Percentiles rank a stretch among this genome's conserved stretches.
Conservation (phyloP, 1,140 invertebrate species). For the Tribolium madens region DNA sequence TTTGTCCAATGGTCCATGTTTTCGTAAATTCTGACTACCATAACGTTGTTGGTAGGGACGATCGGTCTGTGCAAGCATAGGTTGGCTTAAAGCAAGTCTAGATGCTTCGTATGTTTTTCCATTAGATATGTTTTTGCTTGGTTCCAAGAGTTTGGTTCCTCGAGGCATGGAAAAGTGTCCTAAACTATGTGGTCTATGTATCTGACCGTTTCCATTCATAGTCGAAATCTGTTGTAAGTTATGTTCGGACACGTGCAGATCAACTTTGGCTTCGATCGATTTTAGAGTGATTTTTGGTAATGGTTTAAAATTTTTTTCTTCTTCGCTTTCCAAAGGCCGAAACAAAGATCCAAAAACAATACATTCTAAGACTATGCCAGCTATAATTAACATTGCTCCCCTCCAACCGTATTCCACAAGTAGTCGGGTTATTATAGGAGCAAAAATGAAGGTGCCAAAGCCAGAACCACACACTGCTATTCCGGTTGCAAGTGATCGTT, state of each 20-base stretch:
- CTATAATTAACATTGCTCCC: constrained; percentile 83
- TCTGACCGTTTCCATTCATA: constrained; percentile 46
- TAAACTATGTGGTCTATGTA: constrained; percentile 69
- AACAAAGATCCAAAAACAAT: constrained; percentile 88
- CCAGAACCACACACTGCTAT: constrained; percentile 96
- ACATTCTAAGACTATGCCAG: constrained; percentile 85
- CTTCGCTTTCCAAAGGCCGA: constrained; percentile 72
- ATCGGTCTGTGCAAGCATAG: constrained; percentile 67
- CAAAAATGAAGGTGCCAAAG: constrained; percentile 86
- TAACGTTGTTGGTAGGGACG: constrained; percentile 47
- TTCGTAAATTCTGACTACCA: constrained; percentile 56
- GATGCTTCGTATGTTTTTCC: constrained; percentile 66
- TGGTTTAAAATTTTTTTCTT: constrained; percentile 59
- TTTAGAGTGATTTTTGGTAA: constrained; percentile 56
- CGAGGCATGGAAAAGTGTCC: constrained; percentile 66
- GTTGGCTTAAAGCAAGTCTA: constrained; percentile 75
- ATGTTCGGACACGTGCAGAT: constrained; percentile 61
- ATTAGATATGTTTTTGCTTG: constrained; percentile 60
- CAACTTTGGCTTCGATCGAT: constrained; percentile 56
- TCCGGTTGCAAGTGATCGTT: constrained; percentile 89
- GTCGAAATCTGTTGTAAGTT: constrained; percentile 49
- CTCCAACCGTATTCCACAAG: constrained; percentile 77
- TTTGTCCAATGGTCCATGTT: constrained; percentile 82
- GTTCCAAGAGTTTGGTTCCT: constrained; percentile 52
- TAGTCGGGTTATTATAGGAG: constrained; percentile 79